These are phyloP conservation scores for Protosalanx chinensis DNA, from an alignment of 2,797 vertebrate genomes.

Conservation along the genomic window DNA sequence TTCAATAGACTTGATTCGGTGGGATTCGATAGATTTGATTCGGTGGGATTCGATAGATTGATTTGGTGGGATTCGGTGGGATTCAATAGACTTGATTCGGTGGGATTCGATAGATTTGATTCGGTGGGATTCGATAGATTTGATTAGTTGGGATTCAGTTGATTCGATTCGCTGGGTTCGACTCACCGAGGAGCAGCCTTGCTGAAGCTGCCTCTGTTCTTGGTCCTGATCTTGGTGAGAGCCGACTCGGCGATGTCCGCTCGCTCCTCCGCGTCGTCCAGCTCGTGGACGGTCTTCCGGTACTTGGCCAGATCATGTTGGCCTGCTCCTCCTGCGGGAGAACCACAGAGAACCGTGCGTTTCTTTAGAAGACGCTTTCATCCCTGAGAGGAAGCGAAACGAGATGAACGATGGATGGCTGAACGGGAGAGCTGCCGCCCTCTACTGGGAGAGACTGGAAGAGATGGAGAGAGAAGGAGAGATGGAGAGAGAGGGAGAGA, in stretches of 20 bases:
- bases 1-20: too few relatives aligned
- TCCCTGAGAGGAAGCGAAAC: too few relatives aligned
- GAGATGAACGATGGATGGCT: too few relatives aligned
- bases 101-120: too few relatives aligned
- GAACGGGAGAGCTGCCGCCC: too few relatives aligned
- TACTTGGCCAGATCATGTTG: conserved; percentile 78
- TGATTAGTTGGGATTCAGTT: too few relatives aligned
- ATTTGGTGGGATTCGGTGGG: too few relatives aligned
- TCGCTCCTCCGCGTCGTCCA: conserved; percentile 79
- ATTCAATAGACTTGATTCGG: too few relatives aligned
- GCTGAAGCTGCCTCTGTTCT: conserved; percentile 77
- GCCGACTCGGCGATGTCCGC: conserved; percentile 78
- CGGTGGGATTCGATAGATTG: too few relatives aligned
- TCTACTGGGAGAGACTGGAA: background rate
- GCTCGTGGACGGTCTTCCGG: conserved; percentile 78
- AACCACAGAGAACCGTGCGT: background rate
- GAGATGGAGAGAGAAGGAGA: background rate
- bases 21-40: too few relatives aligned
- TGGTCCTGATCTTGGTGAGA: conserved; percentile 78
- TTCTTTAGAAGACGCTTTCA: background rate
- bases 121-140: background rate
- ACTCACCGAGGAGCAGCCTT: conserved; percentile 79
- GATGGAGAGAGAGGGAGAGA: background rate
- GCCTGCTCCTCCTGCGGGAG: conserved; percentile 75
- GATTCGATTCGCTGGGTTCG: background rate